Evolutionary conservation across 2,888 invertebrate species (phyloP), one percentile per base, ranked within the genome.

Genomic region (Octonoba sinensis): DNA sequence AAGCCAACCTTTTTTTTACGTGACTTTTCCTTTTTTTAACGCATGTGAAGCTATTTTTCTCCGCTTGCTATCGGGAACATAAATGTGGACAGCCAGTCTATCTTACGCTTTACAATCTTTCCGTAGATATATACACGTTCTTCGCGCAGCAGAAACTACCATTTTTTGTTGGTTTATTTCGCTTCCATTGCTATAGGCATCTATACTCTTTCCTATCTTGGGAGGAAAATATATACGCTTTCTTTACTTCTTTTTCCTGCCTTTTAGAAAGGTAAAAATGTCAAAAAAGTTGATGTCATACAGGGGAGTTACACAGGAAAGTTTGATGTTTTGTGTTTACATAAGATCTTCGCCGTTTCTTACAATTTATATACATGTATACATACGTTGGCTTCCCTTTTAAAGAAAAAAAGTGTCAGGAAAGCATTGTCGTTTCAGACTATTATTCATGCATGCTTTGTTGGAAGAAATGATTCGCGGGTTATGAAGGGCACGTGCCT

Each of bases 391-490:
- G n/a, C 69, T 60, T 72, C 67, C 64, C 51, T 57, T 57, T 24
- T 73, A 36, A 44, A 46, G 46, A 47, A 27, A 56, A 70, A 72
- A 24, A 57, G 54, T 27, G 59, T 51, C 57, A 62, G 66, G 66
- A 51, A 64, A 60, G 67, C 36, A 56, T 59, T 57, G 51, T 51
- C 57, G 44, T 79, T 65, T 66, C 65, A 46, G 59, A 62, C 73
- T 57, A 81, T 81, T 81, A 81, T 67, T 81, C 79, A 81, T 67
- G 73, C 73, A 69, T 69, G 79, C 79, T 57, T 81, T 81, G 73
- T 81, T 44, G 73, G 36, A 6, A 59, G 72, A 78, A 66, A 59
- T 72, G 51, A 66, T 66, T 72, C 65, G 49, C 36, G 78, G 67
- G 72, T 67, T 73, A 79, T 79, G 72, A 60, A 62, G 51, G 59